These are phyloP conservation scores for Morone saxatilis DNA, from an alignment of 2,113 vertebrate genomes.

Conservation along the genomic window DNA sequence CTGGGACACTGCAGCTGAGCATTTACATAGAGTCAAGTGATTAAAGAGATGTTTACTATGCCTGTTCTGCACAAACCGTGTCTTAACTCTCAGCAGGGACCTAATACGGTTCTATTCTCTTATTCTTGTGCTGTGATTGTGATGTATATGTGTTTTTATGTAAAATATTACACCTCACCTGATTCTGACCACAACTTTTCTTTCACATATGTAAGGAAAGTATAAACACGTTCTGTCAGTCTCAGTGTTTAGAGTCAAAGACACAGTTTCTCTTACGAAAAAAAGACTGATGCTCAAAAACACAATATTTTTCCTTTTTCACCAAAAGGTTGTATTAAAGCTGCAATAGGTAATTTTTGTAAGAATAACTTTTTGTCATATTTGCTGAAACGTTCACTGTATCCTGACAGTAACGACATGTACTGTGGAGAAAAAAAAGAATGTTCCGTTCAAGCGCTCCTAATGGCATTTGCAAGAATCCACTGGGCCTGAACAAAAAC, in stretches of 20 bases:
- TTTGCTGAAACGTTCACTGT: too few relatives aligned
- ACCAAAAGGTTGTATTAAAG: neutral
- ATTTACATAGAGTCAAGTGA: neutral
- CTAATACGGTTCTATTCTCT: neutral
- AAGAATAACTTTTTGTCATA: too few relatives aligned
- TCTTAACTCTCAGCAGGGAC: neutral
- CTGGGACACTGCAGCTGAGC: neutral
- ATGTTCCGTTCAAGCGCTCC: too few relatives aligned
- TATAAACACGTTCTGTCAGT: neutral
- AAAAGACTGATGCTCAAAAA: neutral
- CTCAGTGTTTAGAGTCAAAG: neutral
- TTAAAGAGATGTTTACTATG: constrained; percentile 1
- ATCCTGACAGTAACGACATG: too few relatives aligned
- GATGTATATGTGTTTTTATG: neutral
- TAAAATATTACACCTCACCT: neutral
- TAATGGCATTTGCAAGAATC: too few relatives aligned
- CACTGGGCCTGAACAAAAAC: too few relatives aligned
- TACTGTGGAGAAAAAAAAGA: too few relatives aligned
- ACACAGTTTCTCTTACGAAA: neutral
- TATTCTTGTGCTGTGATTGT: neutral
- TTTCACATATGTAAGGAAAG: neutral
- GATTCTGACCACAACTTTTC: neutral
- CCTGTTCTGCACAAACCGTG: neutral
- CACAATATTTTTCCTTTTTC: neutral
- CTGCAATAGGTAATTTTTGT: too few relatives aligned